Evolutionary conservation across 2,888 invertebrate species (phyloP).

Genomic region (Dryobota labecula): DNA sequence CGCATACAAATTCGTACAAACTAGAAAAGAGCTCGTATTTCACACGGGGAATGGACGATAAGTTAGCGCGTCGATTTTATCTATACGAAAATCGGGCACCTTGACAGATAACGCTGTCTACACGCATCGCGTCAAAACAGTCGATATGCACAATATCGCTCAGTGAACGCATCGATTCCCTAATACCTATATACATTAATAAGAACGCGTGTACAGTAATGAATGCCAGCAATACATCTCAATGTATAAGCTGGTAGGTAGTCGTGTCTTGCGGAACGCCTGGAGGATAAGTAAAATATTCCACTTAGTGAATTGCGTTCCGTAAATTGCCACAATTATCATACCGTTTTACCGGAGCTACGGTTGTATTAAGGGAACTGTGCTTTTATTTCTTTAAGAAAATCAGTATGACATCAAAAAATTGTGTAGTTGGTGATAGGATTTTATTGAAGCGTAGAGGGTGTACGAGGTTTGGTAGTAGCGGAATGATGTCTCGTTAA

Average conservation of each 20-base stretch:
- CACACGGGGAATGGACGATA: conserved; percentile 59
- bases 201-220: conserved; percentile 75
- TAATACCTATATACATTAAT: conserved; percentile 68
- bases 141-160: conserved; percentile 25
- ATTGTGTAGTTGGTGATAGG: conserved; percentile 50
- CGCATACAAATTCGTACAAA: conserved; percentile 58
- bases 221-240: conserved; percentile 83
- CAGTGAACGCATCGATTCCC: conserved; percentile 58
- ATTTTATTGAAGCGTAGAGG: conserved; percentile 63
- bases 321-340: conserved; percentile 83
- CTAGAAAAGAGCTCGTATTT: conserved; percentile 73
- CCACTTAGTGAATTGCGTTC: conserved; percentile 86
- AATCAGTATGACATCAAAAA: conserved; percentile 58
- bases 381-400: conserved; percentile 57
- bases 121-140: conserved; percentile 36
- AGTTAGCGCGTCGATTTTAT: conserved; percentile 57
- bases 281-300: conserved; percentile 86
- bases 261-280: conserved; percentile 82
- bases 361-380: conserved; percentile 51
- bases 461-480: conserved; percentile 69
- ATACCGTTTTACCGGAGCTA: conserved; percentile 75
- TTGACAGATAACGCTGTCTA: conserved; percentile 69
- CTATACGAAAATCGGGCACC: conserved; percentile 64
- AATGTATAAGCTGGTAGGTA: conserved; percentile 81
- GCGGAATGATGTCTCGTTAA: conserved; percentile 72